Evolutionary conservation across 2,888 invertebrate genomes (phyloP), one percentile per base, ranked within the genome.

Genomic region (Dorcus parallelipipedus): DNA sequence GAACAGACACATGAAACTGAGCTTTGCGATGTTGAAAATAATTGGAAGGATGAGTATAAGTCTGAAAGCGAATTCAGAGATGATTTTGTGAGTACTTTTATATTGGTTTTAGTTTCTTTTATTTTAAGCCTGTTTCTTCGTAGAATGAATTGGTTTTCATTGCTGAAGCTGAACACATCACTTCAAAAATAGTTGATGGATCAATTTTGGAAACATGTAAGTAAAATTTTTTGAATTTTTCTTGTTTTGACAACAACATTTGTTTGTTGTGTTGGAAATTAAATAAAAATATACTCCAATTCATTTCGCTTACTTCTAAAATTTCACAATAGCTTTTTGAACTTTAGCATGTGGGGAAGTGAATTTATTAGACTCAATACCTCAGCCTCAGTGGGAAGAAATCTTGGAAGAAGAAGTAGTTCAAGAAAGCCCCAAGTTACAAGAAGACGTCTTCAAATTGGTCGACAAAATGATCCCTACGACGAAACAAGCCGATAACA

Each of bases 391-490:
- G 20, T 63, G 61, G 54, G 45, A 59, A 6, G 56, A 55, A 17
- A 23, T 56, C 33, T 50, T 45, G 14, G 62, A 63, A 38, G 10
- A 38, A 14, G 38, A 23, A 17, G 62, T 61, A 45, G 33, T 23
- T 9, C 38, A 52, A 40, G 40, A 49, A 26, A 20, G 45, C 7
- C 10, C 40, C 17, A 51, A 57, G 49, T 9, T 38, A 10, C 56
- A 49, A 9, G 60, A 60, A 43, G 49, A 43, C 3, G 38, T 66
- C 23, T 66, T 66, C 48, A 66, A 63, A 53, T 41, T 42, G 17
- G 52, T 66, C 17, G 65, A 66, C 52, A 62, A 60, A 55, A 53
- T 64, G 52, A 40, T 64, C 10, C 66, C 60, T n/a, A 40, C 58
- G 7, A 23, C 38, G 33, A 43, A 50, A 38, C 40, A 47, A 52